Base-by-base conservation (phyloP, 2,888 invertebrate genomes). In the Campoletis raptor region DNA sequence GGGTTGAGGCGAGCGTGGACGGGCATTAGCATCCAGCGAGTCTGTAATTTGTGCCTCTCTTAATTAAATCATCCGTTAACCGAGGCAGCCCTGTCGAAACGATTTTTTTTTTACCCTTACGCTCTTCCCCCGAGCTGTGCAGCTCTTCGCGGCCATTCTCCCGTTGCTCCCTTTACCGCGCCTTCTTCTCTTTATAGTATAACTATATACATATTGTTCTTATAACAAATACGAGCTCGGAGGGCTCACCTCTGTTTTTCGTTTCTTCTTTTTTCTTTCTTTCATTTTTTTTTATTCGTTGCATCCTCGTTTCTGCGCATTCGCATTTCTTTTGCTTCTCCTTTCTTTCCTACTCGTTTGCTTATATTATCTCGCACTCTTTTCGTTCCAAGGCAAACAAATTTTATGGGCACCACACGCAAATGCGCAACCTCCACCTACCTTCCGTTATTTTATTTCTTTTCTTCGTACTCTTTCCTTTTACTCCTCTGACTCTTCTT, bases 31-130 rank as follows among this genome's bases (percentile, higher is more conserved):
- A 94, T 94, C 92, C 91, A 91, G 91, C 93, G 93, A 92, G 92
- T 92, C 94, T 93, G 94, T 94, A 94, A 94, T 94, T 94, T 94
- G 94, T 94, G 94, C 94, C 92, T 92, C 93, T 94, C 93, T 94
- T 94, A 94, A 94, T 94, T 94, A 94, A 94, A 94, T 94, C 94
- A 94, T 94, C 94, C 93, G 94, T 94, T 94, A 93, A 93, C 93
- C 93, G 91, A 92, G 90, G 91, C 90, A 90, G 90, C 88, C 89
- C 90, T 86, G 83, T 89, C 89, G 87, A 87, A 89, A 88, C 85
- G 83, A 76, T 88, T 85, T 81, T 69, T 86, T 88, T 88, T 89
- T 89, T 89, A 85, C 82, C 83, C 88, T 88, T 89, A 83, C 85
- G 79, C 57, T 83, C 77, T 84, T 57, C 18, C 79, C 57, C 67